phyloP scores from a whole-genome alignment of 2,113 vertebrate species.

The Notarius lentiginosus region DNA sequence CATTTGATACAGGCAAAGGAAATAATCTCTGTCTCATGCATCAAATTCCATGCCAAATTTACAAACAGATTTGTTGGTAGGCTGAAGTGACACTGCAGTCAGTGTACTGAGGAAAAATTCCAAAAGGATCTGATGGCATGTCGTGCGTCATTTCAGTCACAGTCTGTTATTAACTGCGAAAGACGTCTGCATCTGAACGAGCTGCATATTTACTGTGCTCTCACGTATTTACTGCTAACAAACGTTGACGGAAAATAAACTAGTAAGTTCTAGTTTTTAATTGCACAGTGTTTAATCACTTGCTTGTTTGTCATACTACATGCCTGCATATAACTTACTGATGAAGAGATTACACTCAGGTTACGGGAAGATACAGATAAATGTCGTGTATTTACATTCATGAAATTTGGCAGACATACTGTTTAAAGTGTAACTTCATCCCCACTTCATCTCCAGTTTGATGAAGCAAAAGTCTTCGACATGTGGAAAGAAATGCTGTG shows the following conservation, averaged over 20 bases:
- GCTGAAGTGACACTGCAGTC: slow-evolving; percentile 30
- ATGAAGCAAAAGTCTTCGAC: no score
- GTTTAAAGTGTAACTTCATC: no score
- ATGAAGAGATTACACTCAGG: background rate
- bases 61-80: slow-evolving; percentile 38
- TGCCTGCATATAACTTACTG: background rate
- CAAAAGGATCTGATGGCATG: slow-evolving; percentile 29
- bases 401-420: background rate
- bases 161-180: slow-evolving; percentile 34
- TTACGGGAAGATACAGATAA: background rate
- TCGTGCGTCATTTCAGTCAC: slow-evolving; percentile 37
- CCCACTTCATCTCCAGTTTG: no score
- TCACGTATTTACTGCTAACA: background rate
- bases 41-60: slow-evolving; percentile 7
- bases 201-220: background rate
- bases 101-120: slow-evolving; percentile 1
- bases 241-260: background rate
- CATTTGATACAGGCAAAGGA: background rate
- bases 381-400: background rate
- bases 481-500: no score
- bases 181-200: background rate
- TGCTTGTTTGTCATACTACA: background rate
- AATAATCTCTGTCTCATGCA: background rate
- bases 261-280: background rate
- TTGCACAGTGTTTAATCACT: background rate